These are phyloP conservation scores for Lanistes nyassanus DNA, from an alignment of 1,140 invertebrate species.

Conservation along the genomic window DNA sequence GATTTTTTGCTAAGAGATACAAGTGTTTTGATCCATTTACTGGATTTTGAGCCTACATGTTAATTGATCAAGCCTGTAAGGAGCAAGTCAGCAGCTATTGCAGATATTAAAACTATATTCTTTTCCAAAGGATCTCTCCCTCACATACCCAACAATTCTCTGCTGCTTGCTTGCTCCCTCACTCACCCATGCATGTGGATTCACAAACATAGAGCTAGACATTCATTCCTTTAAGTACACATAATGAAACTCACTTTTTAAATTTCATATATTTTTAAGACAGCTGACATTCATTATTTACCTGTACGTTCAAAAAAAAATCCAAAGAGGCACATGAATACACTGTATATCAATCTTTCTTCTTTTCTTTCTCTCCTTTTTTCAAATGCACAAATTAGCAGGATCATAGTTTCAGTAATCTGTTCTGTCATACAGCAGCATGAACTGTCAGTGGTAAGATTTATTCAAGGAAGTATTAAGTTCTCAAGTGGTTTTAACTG, in stretches of 20 bases:
- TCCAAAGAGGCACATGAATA: background rate
- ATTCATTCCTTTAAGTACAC: background rate
- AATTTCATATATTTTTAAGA: background rate
- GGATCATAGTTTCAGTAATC: too few species aligned
- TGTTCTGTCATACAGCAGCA: background rate
- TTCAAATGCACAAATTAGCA: too few species aligned
- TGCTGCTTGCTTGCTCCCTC: background rate
- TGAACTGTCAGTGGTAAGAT: background rate
- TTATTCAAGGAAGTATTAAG: background rate
- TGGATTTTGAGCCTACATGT: too few species aligned
- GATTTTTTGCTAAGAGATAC: too few species aligned
- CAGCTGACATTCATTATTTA: too few species aligned
- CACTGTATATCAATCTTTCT: background rate
- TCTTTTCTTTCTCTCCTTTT: background rate
- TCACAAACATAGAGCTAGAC: background rate
- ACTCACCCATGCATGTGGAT: background rate
- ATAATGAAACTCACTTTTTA: background rate
- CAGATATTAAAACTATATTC: too few species aligned
- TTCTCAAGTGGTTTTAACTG: background rate
- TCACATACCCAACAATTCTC: background rate
- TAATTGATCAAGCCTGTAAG: too few species aligned
- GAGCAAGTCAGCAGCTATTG: too few species aligned
- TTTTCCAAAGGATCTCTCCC: background rate
- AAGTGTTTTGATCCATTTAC: too few species aligned
- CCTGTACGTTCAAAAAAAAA: conserved; percentile 1